Evolutionary conservation across 2,797 vertebrate species (phyloP), one percentile per base, ranked within the genome.

Genomic region (Mormyrops boulengeri): DNA sequence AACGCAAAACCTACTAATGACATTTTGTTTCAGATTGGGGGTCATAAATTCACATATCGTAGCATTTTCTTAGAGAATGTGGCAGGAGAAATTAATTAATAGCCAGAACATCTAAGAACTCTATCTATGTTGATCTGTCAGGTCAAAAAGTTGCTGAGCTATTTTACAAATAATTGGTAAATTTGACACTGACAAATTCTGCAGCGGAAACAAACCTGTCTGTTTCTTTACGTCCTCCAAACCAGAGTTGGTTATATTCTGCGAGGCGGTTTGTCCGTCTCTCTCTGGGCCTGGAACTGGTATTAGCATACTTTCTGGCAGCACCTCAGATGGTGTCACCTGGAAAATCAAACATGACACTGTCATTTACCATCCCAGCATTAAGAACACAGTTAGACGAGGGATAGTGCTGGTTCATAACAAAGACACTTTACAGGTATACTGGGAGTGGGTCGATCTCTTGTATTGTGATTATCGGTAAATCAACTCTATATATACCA

Each of bases 301-400:
- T 30, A 97, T 95, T 77, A 97, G 97, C 97, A 97, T 97, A 89
- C 95, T 97, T 94, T 96, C 97, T 41, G 94, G 96, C 96, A 98
- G 96, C 93, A 97, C 97, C 93, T 97, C 95, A 2, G 98, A 95
- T 88, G 96, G 95, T 87, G 97, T 96, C 93, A 99, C 98, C 99
- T 99, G 95, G 82, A 85, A 50, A 50, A 47, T 52, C 82, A 52
- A 85, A 85, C 44, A 50, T 85, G 49, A 30, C 19, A 85, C 22
- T 85, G 34, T 41, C 30, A 55, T 34, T 55, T 55, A 53, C 26
- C 30, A 55, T 87, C 44, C 44, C 52, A 82, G 19, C 77, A 82
- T 82, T 82, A 17, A 82, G 77, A 47, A 47, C 85, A 50, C 47
- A 85, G 26, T 22, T 73, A 73, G 34, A 73, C 34, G 47, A 44